Evolutionary conservation across 2,113 vertebrate species (phyloP), one percentile per base, ranked within the genome.

Genomic region (Steatornis caripensis): DNA sequence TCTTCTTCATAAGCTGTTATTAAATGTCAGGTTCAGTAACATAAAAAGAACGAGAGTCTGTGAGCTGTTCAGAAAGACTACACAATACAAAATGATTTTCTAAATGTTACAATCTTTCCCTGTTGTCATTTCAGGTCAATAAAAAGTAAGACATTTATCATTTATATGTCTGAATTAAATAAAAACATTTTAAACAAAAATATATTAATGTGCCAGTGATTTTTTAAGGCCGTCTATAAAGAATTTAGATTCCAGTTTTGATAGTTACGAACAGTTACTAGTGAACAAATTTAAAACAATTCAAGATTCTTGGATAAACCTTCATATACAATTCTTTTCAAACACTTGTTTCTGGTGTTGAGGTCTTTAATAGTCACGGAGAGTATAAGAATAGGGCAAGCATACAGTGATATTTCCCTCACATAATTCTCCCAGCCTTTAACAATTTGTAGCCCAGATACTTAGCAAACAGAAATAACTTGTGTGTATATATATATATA

Each of bases 1-100:
- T 97, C 88, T 97, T 98, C 98, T 98, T 94, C 88, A 79, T 69
- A 41, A 98, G 60, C 97, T 98, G 96, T 89, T 90, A 78, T 23
- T 94, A 93, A 94, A 92, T 41, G 37, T 55, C 68, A 83, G 26
- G 41, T 74, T 90, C 76, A 97, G 41, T 65, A 77, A 88, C 34
- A 81, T 19, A 75, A 79, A 34, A 74, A 16, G 11, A 64, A 75
- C n/a, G 34, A 41, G 9, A 58, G 22, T 34, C n/a, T 43, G 22
- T 46, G 49, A 93, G 20, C 27, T 81, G 64, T 79, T 91, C 22
- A 74, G 69, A 94, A 85, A 74, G 68, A 71, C 12, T 58, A 53
- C 26, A 84, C 30, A 84, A 77, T 53, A 80, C 8, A 76, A 66
- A 75, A 77, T 58, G 0, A 70, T 36, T 77, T 93, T 77, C 37